Conservation (phyloP, 1,140 invertebrate genomes). For the Cherax destructor region DNA sequence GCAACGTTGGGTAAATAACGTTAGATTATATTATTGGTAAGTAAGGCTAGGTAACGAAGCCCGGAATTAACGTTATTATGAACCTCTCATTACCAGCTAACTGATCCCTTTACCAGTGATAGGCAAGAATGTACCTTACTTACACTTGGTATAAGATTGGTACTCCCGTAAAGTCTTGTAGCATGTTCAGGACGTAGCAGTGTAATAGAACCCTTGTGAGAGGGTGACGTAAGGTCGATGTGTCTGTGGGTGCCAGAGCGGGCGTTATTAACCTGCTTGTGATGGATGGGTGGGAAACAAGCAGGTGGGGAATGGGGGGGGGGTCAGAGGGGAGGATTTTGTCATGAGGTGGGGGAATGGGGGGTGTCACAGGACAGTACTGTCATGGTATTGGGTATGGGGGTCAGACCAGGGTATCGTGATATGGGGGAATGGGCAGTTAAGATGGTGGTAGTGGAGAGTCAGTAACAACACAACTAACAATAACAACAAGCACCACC, state of each 20-base stretch:
- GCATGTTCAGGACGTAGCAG: neutral
- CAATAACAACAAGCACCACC: too few relatives aligned
- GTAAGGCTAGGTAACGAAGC: neutral
- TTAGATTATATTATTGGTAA: too few relatives aligned
- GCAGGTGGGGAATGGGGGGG: conserved; percentile 2
- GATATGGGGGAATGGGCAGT: too few relatives aligned
- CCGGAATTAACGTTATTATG: too few relatives aligned
- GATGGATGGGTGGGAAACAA: conserved; percentile 61
- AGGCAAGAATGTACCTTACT: conserved; percentile 1
- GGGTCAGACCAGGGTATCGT: too few relatives aligned
- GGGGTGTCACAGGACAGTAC: neutral
- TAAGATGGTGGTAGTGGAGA: too few relatives aligned
- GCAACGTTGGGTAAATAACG: too few relatives aligned
- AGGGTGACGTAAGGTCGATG: conserved; percentile 11
- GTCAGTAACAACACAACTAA: too few relatives aligned
- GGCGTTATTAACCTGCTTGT: conserved; percentile 55
- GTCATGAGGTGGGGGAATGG: neutral
- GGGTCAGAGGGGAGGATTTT: neutral
- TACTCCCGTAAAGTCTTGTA: neutral
- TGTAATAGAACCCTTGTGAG: conserved; percentile 5
- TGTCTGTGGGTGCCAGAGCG: neutral
- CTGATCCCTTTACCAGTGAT: conserved; percentile 4
- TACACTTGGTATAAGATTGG: neutral
- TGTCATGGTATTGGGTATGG: neutral
- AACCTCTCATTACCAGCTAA: conserved; percentile 16